Conservation (phyloP, 2,888 invertebrate genomes). For the Xiphydria camelus region DNA sequence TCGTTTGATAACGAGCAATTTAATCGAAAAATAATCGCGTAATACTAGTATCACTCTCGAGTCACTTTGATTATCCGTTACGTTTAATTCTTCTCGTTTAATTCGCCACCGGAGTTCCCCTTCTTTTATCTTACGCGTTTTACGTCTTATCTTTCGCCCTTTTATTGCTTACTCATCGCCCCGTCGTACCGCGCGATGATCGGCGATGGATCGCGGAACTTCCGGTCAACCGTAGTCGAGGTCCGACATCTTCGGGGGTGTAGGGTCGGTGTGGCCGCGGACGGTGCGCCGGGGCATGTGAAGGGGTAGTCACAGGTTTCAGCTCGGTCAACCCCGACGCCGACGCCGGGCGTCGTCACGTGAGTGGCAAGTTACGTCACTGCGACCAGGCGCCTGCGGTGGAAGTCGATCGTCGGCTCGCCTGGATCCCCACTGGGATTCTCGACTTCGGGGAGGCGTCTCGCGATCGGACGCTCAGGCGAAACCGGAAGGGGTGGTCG, state of each 20-base stretch:
- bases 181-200: too few species aligned
- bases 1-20: too few species aligned
- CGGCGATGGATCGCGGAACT: background rate
- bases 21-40: background rate
- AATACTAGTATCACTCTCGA: slow-evolving; percentile 14
- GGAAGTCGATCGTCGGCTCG: too few species aligned
- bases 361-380: slow-evolving; percentile 37
- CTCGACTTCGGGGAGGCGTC: too few species aligned
- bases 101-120: background rate
- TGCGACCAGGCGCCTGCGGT: background rate
- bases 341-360: slow-evolving; percentile 45
- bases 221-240: slow-evolving; percentile 26
- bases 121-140: background rate
- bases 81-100: slow-evolving; percentile 13
- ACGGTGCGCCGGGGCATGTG: slow-evolving; percentile 48
- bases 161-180: background rate
- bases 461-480: too few species aligned
- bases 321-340: slow-evolving; percentile 38
- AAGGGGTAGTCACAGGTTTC: slow-evolving; percentile 44
- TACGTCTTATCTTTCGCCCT: background rate
- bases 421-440: background rate
- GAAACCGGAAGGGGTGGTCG: too few species aligned
- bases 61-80: slow-evolving; percentile 19
- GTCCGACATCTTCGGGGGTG: slow-evolving; percentile 31
- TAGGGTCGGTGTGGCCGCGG: slow-evolving; percentile 42